A percentile compares a stretch with the other conserved stretches of the same genome.
Evolutionary conservation across 2,797 vertebrate genomes (phyloP).

Genomic region (Phrynocephalus vlangalii): DNA sequence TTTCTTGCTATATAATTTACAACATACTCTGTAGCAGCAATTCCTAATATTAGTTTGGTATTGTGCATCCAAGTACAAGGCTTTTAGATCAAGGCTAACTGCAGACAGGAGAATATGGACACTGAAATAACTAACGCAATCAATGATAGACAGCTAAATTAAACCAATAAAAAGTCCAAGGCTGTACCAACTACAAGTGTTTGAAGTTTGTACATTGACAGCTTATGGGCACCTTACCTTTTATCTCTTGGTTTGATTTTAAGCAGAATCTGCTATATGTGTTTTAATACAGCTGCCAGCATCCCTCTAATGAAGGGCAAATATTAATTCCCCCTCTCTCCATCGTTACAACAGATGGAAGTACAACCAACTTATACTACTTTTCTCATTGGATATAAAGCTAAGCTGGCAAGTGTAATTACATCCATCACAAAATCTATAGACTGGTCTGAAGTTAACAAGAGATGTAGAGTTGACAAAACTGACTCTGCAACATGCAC

Average conservation of each 20-base stretch:
- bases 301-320: not conserved
- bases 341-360: not conserved
- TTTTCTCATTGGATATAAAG: not conserved
- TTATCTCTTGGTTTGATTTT: conserved; percentile 4
- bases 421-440: not conserved
- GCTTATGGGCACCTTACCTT: conserved; percentile 9
- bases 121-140: conserved; percentile 37
- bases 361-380: conserved; percentile 1
- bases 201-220: conserved; percentile 14
- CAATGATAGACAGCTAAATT: conserved; percentile 20
- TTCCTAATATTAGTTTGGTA: conserved; percentile 43
- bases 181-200: not conserved
- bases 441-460: not conserved
- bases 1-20: conserved; percentile 51
- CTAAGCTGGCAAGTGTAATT: not conserved
- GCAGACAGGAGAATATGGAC: not conserved
- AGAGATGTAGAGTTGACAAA: not conserved
- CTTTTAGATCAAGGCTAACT: conserved; percentile 44
- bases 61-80: conserved; percentile 37
- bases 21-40: not conserved
- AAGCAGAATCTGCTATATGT: not conserved
- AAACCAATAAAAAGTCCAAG: conserved; percentile 55
- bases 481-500: not conserved
- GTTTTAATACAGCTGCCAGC: not conserved
- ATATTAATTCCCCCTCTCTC: not conserved